Evolutionary conservation across 2,113 vertebrate species (phyloP), one percentile per base, ranked within the genome.

Genomic region (Brachyistius frenatus): DNA sequence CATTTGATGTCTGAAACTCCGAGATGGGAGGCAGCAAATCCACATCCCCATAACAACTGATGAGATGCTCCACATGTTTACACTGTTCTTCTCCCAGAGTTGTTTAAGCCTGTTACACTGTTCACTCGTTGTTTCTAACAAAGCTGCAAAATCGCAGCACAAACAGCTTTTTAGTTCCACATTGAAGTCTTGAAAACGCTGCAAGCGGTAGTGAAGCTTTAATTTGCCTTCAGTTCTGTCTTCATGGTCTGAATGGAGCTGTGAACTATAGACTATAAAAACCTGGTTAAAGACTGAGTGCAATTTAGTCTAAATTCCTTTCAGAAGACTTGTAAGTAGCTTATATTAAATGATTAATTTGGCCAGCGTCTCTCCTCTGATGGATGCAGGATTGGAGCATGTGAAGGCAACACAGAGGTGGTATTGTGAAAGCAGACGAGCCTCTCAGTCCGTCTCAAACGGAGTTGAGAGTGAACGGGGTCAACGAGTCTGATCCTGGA

Each of bases 311-410:
- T 37, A 13, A 80, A 78, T 69, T 81, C 67, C 55, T 76, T 16
- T 76, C 58, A 23, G 66, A 54, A 44, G 36, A n/a, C 60, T 61
- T 60, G 57, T 81, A 82, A 81, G 84, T 76, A 81, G 81, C 75
- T 89, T 84, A 70, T 46, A 46, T 58, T 78, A 62, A 86, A 84
- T 86, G 78, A 69, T 23, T 23, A 70, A 81, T 78, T 86, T 72
- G 56, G 55, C 77, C 6, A n/a, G 15, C 57, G 53, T 53, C 9
- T 1, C 58, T 66, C 65, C 65, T 63, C 0, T 58, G 81, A 78
- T 80, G 72, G 47, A 71, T 15, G 33, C 55, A 39, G 69, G 62
- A 58, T 35, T 72, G 63, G 33, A 6, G 58, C 35, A 14, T 23
- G 35, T 30, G 57, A 74, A 50, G 55, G 10, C 15, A 55, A 70